Base-by-base conservation (phyloP, 2,888 invertebrate species). In the Allygus modestus region DNA sequence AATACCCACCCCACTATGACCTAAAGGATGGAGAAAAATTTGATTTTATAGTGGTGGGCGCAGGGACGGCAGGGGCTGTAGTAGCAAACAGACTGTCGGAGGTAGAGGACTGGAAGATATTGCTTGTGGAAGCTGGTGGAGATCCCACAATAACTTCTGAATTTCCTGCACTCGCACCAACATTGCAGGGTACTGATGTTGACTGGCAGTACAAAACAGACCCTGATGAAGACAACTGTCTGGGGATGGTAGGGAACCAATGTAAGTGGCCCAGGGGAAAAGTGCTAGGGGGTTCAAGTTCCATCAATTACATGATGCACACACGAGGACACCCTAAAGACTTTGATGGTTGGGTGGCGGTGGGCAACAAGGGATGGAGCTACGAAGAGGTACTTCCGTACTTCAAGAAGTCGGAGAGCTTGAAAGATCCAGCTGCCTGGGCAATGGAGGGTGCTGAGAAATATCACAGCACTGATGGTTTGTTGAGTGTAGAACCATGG, bases 391-490 rank as follows among this genome's bases (percentile, higher is more conserved):
- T 88, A 23, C 84, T 88, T 20, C 87, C 87, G 1, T 88, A 88
- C 65, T 88, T 88, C 54, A 46, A 86, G 54, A 88, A 87, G 84
- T 83, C 83, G n/a, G 88, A 88, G 54, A 85, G 87, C 58, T 85
- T 87, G 11, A 85, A 83, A 11, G 86, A 88, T 5, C 84, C 86
- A 0, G 84, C 85, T 11, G 51, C 88, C 28, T 86, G 85, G 69
- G 69, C 86, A 5, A 87, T 87, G 0, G 85, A 85, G 0, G 51
- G 26, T 4, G 23, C n/a, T 20, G n/a, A 46, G 11, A 51, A 26
- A 23, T 96, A 93, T 88, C 96, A 96, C 87, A 94, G 94, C 0
- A 91, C 89, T 43, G 91, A 92, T 28, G 96, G 96, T 0, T 94
- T 93, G 86, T 90, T 96, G 87, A 93, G 94, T 89, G 93, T 96